A percentile compares a stretch with the other conserved stretches of the same genome.
These are phyloP conservation scores for Columba guinea DNA, from an alignment of 2,797 vertebrate species.

Conservation along the genomic window DNA sequence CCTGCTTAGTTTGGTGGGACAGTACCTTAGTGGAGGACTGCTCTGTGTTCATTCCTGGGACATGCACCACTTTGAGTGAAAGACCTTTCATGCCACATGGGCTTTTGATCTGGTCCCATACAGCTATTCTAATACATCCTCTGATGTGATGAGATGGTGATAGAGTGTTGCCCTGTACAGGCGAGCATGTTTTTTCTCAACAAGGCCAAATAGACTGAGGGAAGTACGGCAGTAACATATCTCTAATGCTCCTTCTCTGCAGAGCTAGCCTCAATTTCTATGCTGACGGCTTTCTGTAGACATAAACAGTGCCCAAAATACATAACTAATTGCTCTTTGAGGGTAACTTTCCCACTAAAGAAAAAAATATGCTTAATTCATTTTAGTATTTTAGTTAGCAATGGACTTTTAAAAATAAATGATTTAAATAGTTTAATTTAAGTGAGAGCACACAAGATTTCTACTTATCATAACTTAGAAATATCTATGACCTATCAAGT, in stretches of 20 bases:
- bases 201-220: background rate
- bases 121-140: background rate
- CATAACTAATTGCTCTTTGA: background rate
- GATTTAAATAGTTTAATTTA: background rate
- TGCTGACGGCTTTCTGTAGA: background rate
- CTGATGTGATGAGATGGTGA: background rate
- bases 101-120: background rate
- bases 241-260: background rate
- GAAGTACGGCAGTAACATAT: background rate
- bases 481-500: background rate
- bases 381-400: background rate
- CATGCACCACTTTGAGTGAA: background rate
- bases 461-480: background rate
- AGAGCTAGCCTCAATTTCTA: background rate
- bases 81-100: background rate
- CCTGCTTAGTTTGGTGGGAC: background rate
- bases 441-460: background rate
- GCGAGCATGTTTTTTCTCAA: background rate
- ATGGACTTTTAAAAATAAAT: background rate
- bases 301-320: background rate
- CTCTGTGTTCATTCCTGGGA: background rate
- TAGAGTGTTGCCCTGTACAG: background rate
- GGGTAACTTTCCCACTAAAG: background rate
- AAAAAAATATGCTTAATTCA: background rate
- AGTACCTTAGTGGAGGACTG: background rate